Evolutionary conservation across 2,797 vertebrate genomes (phyloP), one percentile per base, ranked within the genome.

Genomic region (Sandelia bainsii): DNA sequence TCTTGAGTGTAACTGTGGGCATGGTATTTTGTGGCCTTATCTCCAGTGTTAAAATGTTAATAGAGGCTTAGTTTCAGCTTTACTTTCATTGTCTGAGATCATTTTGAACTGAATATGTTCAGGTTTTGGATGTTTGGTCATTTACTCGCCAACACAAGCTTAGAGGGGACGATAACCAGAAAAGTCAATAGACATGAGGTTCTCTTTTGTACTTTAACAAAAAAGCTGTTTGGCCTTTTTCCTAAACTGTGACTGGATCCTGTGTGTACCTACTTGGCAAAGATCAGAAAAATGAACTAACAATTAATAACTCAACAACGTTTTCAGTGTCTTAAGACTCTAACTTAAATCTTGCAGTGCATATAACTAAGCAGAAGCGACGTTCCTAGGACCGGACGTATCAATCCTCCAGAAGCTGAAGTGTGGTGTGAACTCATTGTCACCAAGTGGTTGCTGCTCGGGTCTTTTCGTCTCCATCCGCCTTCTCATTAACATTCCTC

Each of bases 401-500:
- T 45, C 20, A 6, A 7, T 23, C 0, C 40, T 32, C 9, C 2
- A 6, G n/a, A 0, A 19, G 7, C 25, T 12, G 19, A 48, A 58
- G 17, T 39, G 27, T 1, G 0, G 3, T 2, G 49, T 20, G 29
- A 34, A 7, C 52, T 50, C 11, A 46, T 14, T 62, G 54, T 63
- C 81, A 25, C 73, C 56, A 42, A 79, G 58, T 29, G 63, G 16
- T 23, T 20, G 29, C 67, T 57, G 14, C 68, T 91, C 90, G 89
- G 87, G 81, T 83, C 32, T 87, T 80, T 85, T 19, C 91, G 91
- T 72, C 61, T 80, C 56, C 67, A 61, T 89, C 48, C 92, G 91
- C 73, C 78, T 61, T 22, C 90, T 90, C 82, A 91, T 93, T 91
- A 90, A 81, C 81, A 92, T 93, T 89, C 91, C 79, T 85, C 69